phyloP scores from a whole-genome alignment of 2,113 vertebrate genomes.

The Noctilio leporinus region DNA sequence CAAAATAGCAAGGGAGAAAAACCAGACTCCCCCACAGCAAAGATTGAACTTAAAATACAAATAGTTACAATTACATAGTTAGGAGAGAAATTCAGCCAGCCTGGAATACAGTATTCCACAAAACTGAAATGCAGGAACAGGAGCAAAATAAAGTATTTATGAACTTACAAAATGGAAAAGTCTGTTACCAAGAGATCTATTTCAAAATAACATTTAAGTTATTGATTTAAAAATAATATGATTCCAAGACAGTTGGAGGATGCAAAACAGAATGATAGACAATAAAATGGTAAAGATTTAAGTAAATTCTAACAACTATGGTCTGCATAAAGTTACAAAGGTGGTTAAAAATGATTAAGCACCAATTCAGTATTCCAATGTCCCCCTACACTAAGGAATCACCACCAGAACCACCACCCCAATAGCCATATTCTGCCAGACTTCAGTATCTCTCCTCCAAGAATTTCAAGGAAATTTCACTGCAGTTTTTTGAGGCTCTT shows the following conservation, averaged over 20 bases:
- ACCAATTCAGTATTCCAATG: neutral
- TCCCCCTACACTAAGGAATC: neutral
- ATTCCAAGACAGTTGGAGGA: neutral
- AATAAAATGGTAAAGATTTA: neutral
- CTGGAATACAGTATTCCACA: neutral
- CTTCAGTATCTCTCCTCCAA: neutral
- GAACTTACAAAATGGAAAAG: neutral
- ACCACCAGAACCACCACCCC: fast-evolving
- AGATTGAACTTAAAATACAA: neutral
- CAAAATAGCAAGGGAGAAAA: neutral
- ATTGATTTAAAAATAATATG: neutral
- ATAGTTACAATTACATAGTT: neutral
- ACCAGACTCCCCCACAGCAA: neutral
- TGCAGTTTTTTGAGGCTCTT: neutral
- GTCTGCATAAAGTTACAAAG: neutral
- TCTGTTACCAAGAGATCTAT: neutral
- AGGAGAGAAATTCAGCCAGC: neutral
- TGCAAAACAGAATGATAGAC: neutral
- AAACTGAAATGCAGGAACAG: neutral
- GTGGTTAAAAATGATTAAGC: neutral
- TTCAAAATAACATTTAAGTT: neutral
- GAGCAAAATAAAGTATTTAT: neutral
- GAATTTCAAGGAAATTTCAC: neutral
- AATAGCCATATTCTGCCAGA: neutral
- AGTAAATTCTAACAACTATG: neutral